Base-by-base conservation (phyloP, 2,888 invertebrate genomes). In the Osmoderma eremita region DNA sequence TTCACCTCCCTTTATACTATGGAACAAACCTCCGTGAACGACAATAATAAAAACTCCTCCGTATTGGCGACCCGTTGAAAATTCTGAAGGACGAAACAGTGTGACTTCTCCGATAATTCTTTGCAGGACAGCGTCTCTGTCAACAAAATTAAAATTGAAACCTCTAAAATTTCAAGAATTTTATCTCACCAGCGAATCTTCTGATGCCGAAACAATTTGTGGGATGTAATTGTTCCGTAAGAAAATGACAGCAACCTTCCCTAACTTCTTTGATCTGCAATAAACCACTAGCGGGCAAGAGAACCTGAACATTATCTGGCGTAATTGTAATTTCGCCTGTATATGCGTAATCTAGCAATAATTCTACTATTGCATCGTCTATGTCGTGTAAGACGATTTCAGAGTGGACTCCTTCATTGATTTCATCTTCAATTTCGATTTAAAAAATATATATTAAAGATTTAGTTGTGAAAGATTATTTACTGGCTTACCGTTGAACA, bases 191-290 rank as follows among this genome's bases (percentile, higher is more conserved):
- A 72, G 90, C 89, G 80, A 92, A 92, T 80, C 90, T 90, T 65
- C 91, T 83, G 61, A 92, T 92, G 63, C 92, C 92, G 67, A 92
- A 83, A 76, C 91, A 91, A 79, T 92, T 92, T 48, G 89, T 89
- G 1, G 91, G 90, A 80, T 92, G 91, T 49, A 92, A 83, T 78
- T 92, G 91, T 42, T 89, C 85, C 76, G 91, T 85, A 67, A 92
- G 83, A 81, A 91, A 92, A 76, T 88, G 88, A 79, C 91, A 91
- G 78, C 91, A 92, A 0, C 91, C 91, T 74, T 90, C 90, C 39
- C 89, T 80, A 45, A 90, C 89, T 62, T 87, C 86, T 73, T 86
- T 85, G 79, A 90, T 88, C 81, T 92, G 91, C 70, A 91, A 84
- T 73, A 91, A 84, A 74, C 90, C 89, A 54, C 91, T 91, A 8